Evolutionary conservation across 2,797 vertebrate species (phyloP).

Genomic region (Sebastes oblongus): DNA sequence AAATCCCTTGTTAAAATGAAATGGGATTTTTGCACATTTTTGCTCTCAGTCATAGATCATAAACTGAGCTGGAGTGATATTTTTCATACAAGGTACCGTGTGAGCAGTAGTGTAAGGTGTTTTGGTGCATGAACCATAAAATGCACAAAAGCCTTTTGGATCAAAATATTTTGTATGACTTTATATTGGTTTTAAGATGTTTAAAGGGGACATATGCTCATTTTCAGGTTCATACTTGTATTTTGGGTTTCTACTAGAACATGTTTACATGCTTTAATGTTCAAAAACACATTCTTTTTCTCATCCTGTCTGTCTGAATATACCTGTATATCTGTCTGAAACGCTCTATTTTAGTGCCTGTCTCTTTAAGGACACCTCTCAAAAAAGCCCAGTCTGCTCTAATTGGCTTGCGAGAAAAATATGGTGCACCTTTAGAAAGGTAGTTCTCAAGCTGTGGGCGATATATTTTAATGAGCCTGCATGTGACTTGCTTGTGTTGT

Average conservation of each 20-base stretch:
- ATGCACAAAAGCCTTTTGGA: neutral
- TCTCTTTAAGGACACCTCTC: too few species aligned
- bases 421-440: neutral
- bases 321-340: too few species aligned
- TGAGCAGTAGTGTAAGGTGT: neutral
- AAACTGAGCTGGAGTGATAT: neutral
- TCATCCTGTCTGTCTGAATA: neutral
- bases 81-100: neutral
- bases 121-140: neutral
- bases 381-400: neutral
- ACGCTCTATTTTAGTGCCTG: too few species aligned
- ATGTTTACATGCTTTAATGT: neutral
- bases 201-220: too few species aligned
- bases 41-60: constrained; percentile 19
- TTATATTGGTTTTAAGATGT: neutral
- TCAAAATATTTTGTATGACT: neutral
- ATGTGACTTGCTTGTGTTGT: too few species aligned
- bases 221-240: neutral
- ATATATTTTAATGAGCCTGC: too few species aligned
- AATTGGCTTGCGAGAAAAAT: neutral
- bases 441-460: neutral
- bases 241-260: neutral
- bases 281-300: neutral
- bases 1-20: constrained; percentile 52
- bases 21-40: constrained; percentile 28